Conservation (phyloP, 2,113 vertebrate species). For the Atractosteus spatula region DNA sequence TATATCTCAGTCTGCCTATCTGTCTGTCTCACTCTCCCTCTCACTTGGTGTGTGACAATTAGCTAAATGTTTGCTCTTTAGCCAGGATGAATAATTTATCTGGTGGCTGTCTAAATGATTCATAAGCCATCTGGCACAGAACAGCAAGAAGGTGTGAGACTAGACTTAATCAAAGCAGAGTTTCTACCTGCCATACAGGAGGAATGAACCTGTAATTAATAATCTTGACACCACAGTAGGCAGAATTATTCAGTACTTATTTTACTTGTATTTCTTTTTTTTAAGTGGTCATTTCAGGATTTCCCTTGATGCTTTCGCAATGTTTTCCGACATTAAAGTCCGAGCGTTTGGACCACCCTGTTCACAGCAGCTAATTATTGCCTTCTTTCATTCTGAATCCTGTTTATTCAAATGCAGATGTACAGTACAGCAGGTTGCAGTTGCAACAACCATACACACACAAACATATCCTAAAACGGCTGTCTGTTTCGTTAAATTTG, state of each 20-base stretch:
- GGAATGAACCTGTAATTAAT: constrained; percentile 27
- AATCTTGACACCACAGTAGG: background rate
- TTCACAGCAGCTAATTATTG: too few relatives aligned
- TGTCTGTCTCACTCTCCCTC: constrained; percentile 1
- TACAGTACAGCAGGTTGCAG: too few relatives aligned
- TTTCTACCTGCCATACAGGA: constrained; percentile 8
- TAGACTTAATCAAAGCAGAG: constrained; percentile 30
- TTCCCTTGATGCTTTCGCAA: too few relatives aligned
- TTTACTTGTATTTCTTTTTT: background rate
- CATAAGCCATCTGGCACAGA: constrained; percentile 75
- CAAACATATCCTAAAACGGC: too few relatives aligned
- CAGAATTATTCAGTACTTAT: background rate
- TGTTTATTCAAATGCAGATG: too few relatives aligned
- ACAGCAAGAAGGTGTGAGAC: constrained; percentile 32
- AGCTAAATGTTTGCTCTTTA: constrained; percentile 76
- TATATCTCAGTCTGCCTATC: constrained; percentile 14
- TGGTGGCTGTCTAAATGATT: constrained; percentile 74
- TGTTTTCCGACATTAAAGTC: too few relatives aligned
- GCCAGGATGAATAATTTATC: constrained; percentile 83
- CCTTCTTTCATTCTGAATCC: too few relatives aligned
- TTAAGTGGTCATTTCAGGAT: background rate
- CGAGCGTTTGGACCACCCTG: too few relatives aligned
- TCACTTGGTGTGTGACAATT: constrained; percentile 59
- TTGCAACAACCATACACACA: too few relatives aligned
- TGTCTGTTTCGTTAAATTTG: too few relatives aligned